phyloP scores from a whole-genome alignment of 2,888 invertebrate species.

The Pimpla rufipes region DNA sequence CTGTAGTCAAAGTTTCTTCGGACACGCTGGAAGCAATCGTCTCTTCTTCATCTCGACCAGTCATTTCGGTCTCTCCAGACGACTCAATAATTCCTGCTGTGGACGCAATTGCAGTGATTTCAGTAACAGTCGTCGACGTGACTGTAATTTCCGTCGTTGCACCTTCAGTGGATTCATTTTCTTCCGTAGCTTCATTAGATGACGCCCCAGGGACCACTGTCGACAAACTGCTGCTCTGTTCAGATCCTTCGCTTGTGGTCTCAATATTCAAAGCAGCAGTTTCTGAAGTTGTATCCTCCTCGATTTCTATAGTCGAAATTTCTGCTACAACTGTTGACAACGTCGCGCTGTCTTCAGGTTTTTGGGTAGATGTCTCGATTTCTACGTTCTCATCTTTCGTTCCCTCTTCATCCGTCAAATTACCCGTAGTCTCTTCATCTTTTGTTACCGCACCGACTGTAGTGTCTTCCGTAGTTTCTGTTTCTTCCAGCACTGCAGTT shows the following conservation, averaged over 20 bases:
- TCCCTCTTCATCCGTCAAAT: neutral
- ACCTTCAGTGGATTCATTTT: neutral
- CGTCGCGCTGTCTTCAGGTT: neutral
- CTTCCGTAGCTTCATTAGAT: neutral
- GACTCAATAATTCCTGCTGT: neutral
- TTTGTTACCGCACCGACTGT: neutral
- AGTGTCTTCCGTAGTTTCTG: neutral
- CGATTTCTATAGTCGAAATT: constrained; percentile 3
- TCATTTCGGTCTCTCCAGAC: neutral
- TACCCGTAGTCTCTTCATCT: neutral
- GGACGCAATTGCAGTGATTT: neutral
- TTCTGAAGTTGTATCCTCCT: constrained; percentile 1
- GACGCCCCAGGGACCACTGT: constrained; percentile 1
- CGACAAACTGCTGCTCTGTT: neutral
- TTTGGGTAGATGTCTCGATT: neutral
- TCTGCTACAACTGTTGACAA: neutral
- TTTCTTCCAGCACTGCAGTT: neutral
- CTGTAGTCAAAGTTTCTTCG: neutral
- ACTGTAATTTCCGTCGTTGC: neutral
- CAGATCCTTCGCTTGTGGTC: neutral
- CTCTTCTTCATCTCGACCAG: neutral
- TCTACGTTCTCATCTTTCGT: neutral
- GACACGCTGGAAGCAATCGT: neutral
- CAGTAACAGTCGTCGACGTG: neutral
- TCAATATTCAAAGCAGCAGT: constrained; percentile 2